A percentile compares a stretch with the other conserved stretches of the same genome.
Conservation (phyloP, 2,888 invertebrate genomes). For the Ectemnius lituratus region DNA sequence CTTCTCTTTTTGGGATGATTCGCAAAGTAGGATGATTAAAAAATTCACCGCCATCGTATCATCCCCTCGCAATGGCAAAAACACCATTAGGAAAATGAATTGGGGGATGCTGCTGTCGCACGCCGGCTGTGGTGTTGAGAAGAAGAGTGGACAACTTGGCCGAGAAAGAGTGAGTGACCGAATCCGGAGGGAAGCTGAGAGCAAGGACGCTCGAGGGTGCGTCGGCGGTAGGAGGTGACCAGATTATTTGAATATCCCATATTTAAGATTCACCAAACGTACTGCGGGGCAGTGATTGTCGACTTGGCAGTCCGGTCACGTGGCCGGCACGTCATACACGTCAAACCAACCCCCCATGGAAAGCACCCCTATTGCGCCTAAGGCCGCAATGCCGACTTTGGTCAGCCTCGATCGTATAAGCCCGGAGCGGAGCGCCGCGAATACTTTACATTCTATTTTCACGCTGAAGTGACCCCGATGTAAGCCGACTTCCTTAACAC, state of each 20-base stretch:
- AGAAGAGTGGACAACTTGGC: not conserved
- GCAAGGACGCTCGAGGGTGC: constrained; percentile 7
- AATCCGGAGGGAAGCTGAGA: not conserved
- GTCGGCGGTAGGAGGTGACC: constrained; percentile 29
- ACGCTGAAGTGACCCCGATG: constrained; percentile 76
- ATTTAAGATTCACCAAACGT: constrained; percentile 76
- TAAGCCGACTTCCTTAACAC: constrained; percentile 72
- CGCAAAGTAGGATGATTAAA: no score
- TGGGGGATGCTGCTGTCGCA: no score
- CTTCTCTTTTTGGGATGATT: constrained; percentile 3
- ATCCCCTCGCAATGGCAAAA: no score
- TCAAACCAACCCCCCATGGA: constrained; percentile 71
- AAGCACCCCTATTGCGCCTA: constrained; percentile 58
- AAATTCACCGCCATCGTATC: no score
- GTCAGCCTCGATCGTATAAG: constrained; percentile 2
- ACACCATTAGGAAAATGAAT: no score
- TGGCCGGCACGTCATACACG: constrained; percentile 77
- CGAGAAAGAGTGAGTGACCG: constrained; percentile 6
- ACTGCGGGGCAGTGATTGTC: constrained; percentile 75
- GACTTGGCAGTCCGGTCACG: constrained; percentile 75
- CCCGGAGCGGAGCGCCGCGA: constrained; percentile 55
- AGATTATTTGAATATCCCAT: constrained; percentile 75
- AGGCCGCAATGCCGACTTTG: constrained; percentile 45
- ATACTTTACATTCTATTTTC: constrained; percentile 77
- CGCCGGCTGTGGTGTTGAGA: no score